phyloP scores from a whole-genome alignment of 2,888 invertebrate genomes.

The Eupithecia centaureata region DNA sequence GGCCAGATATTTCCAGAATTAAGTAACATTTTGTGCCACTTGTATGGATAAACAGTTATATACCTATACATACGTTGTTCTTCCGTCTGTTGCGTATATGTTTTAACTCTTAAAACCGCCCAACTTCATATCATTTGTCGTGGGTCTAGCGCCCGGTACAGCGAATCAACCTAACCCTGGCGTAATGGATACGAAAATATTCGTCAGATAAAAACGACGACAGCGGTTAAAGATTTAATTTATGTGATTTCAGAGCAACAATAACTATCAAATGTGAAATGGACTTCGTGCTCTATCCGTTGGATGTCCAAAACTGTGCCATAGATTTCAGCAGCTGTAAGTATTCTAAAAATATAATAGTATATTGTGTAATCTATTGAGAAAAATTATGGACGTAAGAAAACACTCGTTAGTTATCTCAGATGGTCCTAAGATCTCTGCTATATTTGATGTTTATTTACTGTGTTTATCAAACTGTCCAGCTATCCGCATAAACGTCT shows the following conservation, averaged over 20 bases:
- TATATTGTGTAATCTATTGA: not conserved
- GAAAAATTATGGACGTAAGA: not conserved
- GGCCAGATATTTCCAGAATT: too few relatives aligned
- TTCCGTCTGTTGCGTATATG: too few relatives aligned
- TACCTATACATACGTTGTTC: too few relatives aligned
- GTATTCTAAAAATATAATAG: constrained; percentile 54
- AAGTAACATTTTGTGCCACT: too few relatives aligned
- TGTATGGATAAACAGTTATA: too few relatives aligned
- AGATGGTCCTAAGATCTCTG: not conserved
- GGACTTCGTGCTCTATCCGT: constrained; percentile 86
- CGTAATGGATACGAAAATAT: too few relatives aligned
- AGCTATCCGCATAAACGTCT: not conserved
- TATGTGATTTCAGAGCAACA: constrained; percentile 78
- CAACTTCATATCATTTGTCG: too few relatives aligned
- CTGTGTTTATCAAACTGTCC: not conserved
- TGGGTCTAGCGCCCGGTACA: too few relatives aligned
- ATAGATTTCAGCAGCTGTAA: constrained; percentile 87
- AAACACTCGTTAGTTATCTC: not conserved
- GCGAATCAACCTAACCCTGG: too few relatives aligned
- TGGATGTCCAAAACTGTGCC: constrained; percentile 86
- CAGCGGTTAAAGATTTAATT: constrained; percentile 18
- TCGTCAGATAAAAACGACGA: too few relatives aligned
- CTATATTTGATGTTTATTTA: not conserved
- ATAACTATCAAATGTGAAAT: constrained; percentile 87
- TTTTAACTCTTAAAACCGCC: too few relatives aligned